A percentile compares a stretch with the other conserved stretches of the same genome.
Conservation (phyloP, 2,888 invertebrate species). For the Eupithecia inturbata region DNA sequence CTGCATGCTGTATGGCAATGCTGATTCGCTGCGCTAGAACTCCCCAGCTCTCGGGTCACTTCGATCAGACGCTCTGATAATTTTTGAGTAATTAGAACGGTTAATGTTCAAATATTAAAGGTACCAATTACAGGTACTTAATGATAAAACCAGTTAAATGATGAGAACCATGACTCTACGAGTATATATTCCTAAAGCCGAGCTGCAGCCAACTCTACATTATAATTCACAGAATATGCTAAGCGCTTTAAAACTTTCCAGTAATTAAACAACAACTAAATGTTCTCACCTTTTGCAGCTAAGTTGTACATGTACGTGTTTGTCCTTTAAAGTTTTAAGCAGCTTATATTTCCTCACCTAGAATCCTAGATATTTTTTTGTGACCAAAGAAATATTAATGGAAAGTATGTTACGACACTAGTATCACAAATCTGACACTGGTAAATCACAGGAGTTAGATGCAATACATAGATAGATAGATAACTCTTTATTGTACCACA, state of each 20-base stretch:
- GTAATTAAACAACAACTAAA: background rate
- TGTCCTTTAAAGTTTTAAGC: background rate
- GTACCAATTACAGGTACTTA: too few relatives aligned
- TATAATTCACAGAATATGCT: background rate
- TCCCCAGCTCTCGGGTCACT: too few relatives aligned
- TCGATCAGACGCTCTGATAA: too few relatives aligned
- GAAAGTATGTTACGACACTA: background rate
- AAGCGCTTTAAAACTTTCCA: background rate
- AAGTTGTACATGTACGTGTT: background rate
- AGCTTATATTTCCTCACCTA: background rate
- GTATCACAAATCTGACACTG: background rate
- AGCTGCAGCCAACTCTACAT: background rate
- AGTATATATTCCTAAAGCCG: too few relatives aligned
- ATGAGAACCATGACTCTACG: too few relatives aligned
- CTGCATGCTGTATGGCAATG: too few relatives aligned
- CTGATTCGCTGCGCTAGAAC: too few relatives aligned
- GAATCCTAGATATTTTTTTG: background rate
- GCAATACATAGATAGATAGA: too few relatives aligned
- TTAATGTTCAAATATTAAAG: too few relatives aligned
- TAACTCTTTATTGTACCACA: too few relatives aligned
- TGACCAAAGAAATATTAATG: background rate
- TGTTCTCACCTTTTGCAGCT: background rate
- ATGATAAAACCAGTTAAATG: too few relatives aligned
- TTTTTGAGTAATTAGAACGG: too few relatives aligned
- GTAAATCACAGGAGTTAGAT: background rate